phyloP scores from a whole-genome alignment of 2,888 invertebrate species.

The Urechis unicinctus region DNA sequence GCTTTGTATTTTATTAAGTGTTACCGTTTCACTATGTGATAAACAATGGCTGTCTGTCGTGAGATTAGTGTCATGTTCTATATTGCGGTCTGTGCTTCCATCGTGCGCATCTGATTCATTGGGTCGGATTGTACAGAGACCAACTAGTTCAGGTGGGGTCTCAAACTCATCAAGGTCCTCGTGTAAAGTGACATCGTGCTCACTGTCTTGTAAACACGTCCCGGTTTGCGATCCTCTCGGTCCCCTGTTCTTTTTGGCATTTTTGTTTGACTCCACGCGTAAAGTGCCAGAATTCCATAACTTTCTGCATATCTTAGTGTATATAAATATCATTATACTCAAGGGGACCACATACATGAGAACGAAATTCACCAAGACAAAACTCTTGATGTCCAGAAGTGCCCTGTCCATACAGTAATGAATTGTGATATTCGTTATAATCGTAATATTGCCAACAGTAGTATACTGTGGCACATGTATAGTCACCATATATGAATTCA shows the following conservation, averaged over 20 bases:
- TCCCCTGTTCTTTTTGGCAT: too few species aligned
- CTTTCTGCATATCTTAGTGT: slow-evolving; percentile 75
- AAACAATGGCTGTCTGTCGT: neutral
- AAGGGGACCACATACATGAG: slow-evolving; percentile 59
- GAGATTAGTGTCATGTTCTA: neutral
- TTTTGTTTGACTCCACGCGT: too few species aligned
- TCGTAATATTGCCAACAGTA: neutral
- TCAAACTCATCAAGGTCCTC: too few species aligned
- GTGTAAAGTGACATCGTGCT: too few species aligned
- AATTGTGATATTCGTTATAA: neutral
- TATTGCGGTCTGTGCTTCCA: neutral
- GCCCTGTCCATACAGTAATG: slow-evolving; percentile 1
- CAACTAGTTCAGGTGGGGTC: too few species aligned
- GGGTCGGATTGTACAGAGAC: too few species aligned
- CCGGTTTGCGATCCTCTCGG: too few species aligned
- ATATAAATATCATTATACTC: slow-evolving; percentile 69
- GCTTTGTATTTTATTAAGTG: neutral
- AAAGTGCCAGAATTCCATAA: slow-evolving; percentile 77
- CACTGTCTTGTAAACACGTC: neutral
- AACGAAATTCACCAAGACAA: slow-evolving; percentile 11
- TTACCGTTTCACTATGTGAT: neutral
- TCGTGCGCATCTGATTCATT: neutral
- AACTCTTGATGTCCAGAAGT: slow-evolving; percentile 8
- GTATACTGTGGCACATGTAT: neutral
- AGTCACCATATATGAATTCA: slow-evolving; percentile 58